Conservation (phyloP, 1,140 invertebrate species). For the Harlomillsia oculata region DNA sequence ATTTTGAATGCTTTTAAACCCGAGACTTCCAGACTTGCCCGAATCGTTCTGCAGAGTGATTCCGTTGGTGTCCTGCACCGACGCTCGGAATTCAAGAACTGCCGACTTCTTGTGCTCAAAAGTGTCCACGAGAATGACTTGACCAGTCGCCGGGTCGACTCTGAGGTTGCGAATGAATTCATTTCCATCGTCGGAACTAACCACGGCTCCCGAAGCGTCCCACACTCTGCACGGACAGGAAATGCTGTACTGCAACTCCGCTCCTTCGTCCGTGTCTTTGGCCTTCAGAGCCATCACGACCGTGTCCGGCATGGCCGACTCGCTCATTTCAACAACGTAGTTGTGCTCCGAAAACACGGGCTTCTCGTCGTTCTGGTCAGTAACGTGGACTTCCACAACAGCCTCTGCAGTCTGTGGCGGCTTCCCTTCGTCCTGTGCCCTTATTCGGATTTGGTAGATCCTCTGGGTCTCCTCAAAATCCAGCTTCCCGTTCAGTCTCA, state of each 20-base stretch:
- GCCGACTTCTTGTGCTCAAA: slow-evolving; percentile 68
- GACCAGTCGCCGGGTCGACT: slow-evolving; percentile 57
- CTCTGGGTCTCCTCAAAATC: slow-evolving; percentile 28
- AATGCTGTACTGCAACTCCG: slow-evolving; percentile 57
- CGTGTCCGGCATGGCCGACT: slow-evolving; percentile 25
- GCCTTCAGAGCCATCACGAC: slow-evolving; percentile 55
- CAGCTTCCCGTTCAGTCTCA: slow-evolving; percentile 38
- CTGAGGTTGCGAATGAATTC: slow-evolving; percentile 37
- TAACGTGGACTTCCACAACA: slow-evolving; percentile 58
- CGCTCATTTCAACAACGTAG: slow-evolving; percentile 53
- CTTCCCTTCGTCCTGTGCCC: slow-evolving; percentile 34
- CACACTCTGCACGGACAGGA: slow-evolving; percentile 57
- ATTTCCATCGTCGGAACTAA: too few relatives aligned
- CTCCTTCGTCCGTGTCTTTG: slow-evolving; percentile 57
- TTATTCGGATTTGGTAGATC: slow-evolving; percentile 22
- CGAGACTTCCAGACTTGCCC: slow-evolving; percentile 36
- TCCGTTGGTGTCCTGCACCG: slow-evolving; percentile 61
- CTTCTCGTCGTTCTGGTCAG: slow-evolving; percentile 71
- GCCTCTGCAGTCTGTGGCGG: slow-evolving; percentile 58
- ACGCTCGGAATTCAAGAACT: slow-evolving; percentile 65
- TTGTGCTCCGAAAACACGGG: slow-evolving; percentile 58
- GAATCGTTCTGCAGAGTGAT: slow-evolving; percentile 50
- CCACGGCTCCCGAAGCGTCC: slow-evolving; percentile 62
- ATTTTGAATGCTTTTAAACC: not conserved
- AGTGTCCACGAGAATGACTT: slow-evolving; percentile 57